phyloP scores from a whole-genome alignment of 2,113 vertebrate species.

The Motacilla alba region DNA sequence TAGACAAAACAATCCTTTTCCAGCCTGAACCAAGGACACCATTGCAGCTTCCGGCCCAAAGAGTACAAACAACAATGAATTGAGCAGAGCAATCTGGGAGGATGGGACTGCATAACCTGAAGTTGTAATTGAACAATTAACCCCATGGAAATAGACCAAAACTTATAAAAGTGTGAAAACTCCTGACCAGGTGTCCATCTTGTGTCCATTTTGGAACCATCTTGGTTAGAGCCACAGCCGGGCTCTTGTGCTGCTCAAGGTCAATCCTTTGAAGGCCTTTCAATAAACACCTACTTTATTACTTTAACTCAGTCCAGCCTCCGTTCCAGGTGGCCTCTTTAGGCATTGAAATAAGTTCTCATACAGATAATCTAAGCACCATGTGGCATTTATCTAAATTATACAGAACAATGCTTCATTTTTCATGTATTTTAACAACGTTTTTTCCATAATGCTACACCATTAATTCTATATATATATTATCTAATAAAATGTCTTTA shows the following conservation, averaged over 20 bases:
- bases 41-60: background rate
- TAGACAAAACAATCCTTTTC: background rate
- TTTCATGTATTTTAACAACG: background rate
- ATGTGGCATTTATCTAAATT: background rate
- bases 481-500: background rate
- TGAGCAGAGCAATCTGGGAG: background rate
- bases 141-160: background rate
- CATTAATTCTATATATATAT: background rate
- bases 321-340: background rate
- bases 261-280: background rate
- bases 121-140: background rate
- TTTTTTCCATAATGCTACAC: background rate
- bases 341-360: background rate
- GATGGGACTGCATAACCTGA: background rate
- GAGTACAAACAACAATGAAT: background rate
- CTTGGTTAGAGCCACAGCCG: accelerated
- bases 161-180: background rate
- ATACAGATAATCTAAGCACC: background rate
- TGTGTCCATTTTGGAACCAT: background rate
- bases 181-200: accelerated
- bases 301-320: background rate
- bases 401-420: background rate
- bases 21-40: background rate
- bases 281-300: background rate
- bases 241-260: background rate